Conservation (phyloP, 1,140 invertebrate species). For the Coptotermes formosanus region DNA sequence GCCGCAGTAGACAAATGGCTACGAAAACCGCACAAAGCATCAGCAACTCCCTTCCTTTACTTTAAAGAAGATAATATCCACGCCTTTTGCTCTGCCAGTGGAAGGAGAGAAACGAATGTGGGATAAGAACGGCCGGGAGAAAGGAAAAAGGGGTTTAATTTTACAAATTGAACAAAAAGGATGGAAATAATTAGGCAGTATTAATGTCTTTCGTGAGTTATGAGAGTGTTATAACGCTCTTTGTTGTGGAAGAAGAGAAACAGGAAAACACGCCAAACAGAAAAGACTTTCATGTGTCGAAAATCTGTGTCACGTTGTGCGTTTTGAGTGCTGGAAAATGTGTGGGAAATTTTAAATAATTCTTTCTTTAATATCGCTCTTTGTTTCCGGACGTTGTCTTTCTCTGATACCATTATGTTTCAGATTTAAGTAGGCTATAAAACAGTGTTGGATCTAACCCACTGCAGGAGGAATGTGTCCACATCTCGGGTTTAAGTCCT, state of each 20-base stretch:
- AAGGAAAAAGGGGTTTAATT: not conserved
- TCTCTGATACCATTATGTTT: too few species aligned
- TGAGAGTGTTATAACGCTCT: not conserved
- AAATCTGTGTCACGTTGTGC: not conserved
- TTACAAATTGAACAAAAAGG: not conserved
- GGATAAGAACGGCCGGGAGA: not conserved
- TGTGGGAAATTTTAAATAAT: too few species aligned
- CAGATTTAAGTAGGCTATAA: too few species aligned
- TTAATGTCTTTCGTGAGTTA: not conserved
- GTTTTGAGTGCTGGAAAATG: not conserved
- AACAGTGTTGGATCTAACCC: too few species aligned
- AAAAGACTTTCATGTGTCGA: not conserved
- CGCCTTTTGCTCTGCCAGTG: not conserved
- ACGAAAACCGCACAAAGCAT: not conserved
- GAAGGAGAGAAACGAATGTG: not conserved
- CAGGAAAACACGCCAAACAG: not conserved
- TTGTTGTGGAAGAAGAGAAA: not conserved
- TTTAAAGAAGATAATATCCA: not conserved
- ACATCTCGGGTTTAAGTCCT: too few species aligned
- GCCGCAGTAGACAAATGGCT: not conserved
- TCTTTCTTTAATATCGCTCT: too few species aligned
- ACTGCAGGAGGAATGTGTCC: too few species aligned
- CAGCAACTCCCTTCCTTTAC: not conserved
- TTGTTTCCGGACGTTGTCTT: too few species aligned
- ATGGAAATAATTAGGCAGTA: not conserved